Conservation (phyloP, 2,888 invertebrate species). For the Chirona hameri region DNA sequence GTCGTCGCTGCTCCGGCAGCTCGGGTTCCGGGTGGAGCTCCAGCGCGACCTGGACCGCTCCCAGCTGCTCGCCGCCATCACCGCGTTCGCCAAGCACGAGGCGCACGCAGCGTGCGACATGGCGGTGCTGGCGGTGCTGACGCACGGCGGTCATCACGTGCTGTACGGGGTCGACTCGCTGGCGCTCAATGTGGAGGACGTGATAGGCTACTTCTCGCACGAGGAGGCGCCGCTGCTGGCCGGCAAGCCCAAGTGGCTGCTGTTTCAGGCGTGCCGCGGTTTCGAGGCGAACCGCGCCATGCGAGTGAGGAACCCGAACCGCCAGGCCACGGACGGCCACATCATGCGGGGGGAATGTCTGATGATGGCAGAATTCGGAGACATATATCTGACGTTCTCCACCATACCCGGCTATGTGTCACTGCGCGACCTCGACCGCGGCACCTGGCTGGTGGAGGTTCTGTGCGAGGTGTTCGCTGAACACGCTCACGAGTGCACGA, state of each 20-base stretch:
- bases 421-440: neutral
- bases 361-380: neutral
- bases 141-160: neutral
- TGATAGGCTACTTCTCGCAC: neutral
- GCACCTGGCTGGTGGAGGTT: conserved; percentile 24
- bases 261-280: conserved; percentile 29
- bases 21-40: neutral
- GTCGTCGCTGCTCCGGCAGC: neutral
- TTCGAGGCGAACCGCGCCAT: neutral
- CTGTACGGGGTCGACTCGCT: conserved; percentile 24
- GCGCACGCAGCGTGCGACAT: neutral
- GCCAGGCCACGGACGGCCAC: neutral
- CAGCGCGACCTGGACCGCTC: neutral
- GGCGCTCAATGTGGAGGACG: neutral
- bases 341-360: neutral
- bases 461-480: conserved; percentile 13
- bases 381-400: conserved; percentile 12
- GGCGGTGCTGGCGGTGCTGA: conserved; percentile 2
- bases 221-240: neutral
- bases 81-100: neutral
- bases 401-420: conserved; percentile 26
- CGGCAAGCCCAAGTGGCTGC: conserved; percentile 27
- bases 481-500: neutral
- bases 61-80: neutral
- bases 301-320: neutral